phyloP scores from a whole-genome alignment of 2,888 invertebrate genomes.

The Phlogophora meticulosa region DNA sequence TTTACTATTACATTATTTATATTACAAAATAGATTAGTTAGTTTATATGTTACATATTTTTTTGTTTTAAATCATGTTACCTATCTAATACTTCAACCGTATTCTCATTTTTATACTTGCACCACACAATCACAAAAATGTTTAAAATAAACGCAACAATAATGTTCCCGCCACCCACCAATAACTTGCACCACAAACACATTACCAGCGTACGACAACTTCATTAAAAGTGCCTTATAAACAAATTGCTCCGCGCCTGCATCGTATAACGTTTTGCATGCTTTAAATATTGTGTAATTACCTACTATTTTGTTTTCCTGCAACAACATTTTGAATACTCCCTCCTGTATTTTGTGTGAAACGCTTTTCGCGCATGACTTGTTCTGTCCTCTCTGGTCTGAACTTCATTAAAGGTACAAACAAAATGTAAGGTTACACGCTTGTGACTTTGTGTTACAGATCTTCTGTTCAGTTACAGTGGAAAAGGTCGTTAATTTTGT shows the following conservation, averaged over 20 bases:
- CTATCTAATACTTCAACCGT: too few species aligned
- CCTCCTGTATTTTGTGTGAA: neutral
- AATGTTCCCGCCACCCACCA: constrained; percentile 31
- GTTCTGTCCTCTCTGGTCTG: neutral
- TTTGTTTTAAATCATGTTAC: too few species aligned
- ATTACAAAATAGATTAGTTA: too few species aligned
- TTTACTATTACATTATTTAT: too few species aligned
- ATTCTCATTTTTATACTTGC: neutral
- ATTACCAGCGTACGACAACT: constrained; percentile 65
- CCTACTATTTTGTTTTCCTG: constrained; percentile 45
- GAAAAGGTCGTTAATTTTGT: constrained; percentile 19
- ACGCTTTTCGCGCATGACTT: constrained; percentile 39
- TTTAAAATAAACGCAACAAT: neutral
- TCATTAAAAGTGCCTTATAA: constrained; percentile 74
- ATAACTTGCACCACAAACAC: constrained; percentile 43
- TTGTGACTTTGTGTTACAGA: constrained; percentile 24
- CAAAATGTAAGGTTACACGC: constrained; percentile 42
- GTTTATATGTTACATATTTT: too few species aligned
- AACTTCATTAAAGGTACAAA: constrained; percentile 44
- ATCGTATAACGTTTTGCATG: constrained; percentile 50
- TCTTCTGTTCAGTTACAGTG: constrained; percentile 20
- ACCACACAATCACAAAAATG: neutral
- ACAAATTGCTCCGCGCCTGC: constrained; percentile 64
- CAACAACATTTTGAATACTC: constrained; percentile 31
- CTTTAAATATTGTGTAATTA: constrained; percentile 60